Base-by-base conservation (phyloP, 2,113 vertebrate species). In the Pipa parva region DNA sequence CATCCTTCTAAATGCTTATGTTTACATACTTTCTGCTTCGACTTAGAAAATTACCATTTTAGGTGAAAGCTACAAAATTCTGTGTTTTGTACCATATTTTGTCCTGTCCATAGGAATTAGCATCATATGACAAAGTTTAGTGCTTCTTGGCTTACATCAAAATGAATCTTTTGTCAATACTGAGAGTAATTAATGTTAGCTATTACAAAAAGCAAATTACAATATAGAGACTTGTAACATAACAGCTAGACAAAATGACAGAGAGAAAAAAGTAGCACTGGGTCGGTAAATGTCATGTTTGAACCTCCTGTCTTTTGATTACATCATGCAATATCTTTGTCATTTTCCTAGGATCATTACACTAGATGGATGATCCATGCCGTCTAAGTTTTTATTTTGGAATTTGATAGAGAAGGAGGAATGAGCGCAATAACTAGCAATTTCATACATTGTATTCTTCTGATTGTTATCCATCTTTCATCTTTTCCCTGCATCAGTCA, bases 251-350 rank as follows among this genome's bases (percentile, higher is more conserved):
- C 49, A 52, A 52, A 52, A 51, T n/a, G n/a, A n/a, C n/a, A n/a
- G n/a, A 39, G 39, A 9, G 20, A n/a, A n/a, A n/a, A n/a, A n/a
- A 52, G 27, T 33, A 49, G 29, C 39, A 36, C 18, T 51, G 4
- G 46, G 17, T 20, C 39, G 31, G 48, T 63, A 63, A 63, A 63
- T 63, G 61, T 24, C 48, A 63, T 63, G 27, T 51, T 52, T 63
- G 29, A 45, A 63, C 48, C 61, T 26, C n/a, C 49, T 39, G 49
- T 49, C 15, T 63, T 63, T 52, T 37, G 29, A 52, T 63, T 63
- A 33, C 61, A 52, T 52, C 49, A 63, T 39, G 37, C 17, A 37
- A 52, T 63, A 52, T 52, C 15, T 26, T 52, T 31, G 20, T 63
- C 36, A 52, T 63, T 33, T 31, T 37, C 48, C 3, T 36, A 37